Evolutionary conservation across 1,140 invertebrate genomes (phyloP), one percentile per base, ranked within the genome.

Genomic region (Ceratoteleas bidentatus): DNA sequence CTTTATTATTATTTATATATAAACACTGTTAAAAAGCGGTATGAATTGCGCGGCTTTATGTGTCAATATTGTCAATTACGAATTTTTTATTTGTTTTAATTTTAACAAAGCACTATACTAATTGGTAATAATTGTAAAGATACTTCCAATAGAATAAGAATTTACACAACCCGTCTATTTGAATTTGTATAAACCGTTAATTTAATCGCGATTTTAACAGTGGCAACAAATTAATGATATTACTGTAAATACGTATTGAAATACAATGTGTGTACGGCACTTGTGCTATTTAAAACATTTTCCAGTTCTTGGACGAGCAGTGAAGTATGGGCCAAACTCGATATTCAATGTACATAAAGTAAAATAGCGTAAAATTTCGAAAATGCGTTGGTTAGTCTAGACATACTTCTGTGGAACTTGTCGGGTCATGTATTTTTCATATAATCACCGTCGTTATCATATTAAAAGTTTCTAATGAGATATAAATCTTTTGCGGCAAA

Each of bases 181-280:
- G 24, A 24, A 24, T 24, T 24, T 24, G 1, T 24, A 24, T 24
- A 24, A 24, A 24, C 24, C 24, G 24, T 24, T 2, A 1, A 24
- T 24, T 24, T 24, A 1, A 24, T 24, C 1, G 1, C 24, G 24
- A 24, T 24, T 24, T 24, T 24, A 24, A 24, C 24, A 4, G 24
- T 24, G 1, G 4, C 24, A 64, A 58, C 81, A 86, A 87, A 85
- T 88, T 89, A 90, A 90, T 88, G 87, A 87, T 87, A 87, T 85
- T 85, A 87, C 70, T 90, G 90, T 90, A 91, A 90, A 90, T 90
- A 91, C 84, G 81, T 79, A 76, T 68, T 82, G 86, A 86, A 86
- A 82, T 88, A 87, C 86, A 86, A 87, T 88, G 85, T 90, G 87
- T 90, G 88, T 89, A 84, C 77, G 90, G 86, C 89, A 87, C 88